A percentile compares a stretch with the other conserved stretches of the same genome.
Conservation (phyloP, 2,113 vertebrate genomes). For the Arvicanthis niloticus region DNA sequence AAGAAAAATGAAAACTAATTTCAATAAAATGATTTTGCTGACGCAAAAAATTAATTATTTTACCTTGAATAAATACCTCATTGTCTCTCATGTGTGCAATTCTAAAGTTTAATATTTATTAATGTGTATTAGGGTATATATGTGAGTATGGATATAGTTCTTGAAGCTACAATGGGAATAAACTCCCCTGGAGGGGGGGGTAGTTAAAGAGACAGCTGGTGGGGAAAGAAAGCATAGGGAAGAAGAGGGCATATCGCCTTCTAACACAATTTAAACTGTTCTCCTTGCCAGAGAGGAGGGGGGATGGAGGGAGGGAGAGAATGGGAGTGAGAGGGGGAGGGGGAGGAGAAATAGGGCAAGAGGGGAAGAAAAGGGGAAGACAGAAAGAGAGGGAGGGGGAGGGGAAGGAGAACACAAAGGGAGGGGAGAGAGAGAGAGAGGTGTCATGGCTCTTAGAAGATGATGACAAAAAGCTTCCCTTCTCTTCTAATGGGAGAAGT, state of each 20-base stretch:
- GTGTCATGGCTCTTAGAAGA: background rate
- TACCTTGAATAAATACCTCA: background rate
- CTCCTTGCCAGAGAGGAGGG: fast-evolving
- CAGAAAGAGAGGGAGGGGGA: fast-evolving
- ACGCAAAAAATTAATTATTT: background rate
- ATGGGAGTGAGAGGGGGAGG: no score
- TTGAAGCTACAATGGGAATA: background rate
- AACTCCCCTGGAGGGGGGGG: no score
- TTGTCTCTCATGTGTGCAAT: background rate
- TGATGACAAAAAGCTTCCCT: background rate
- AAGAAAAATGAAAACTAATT: background rate
- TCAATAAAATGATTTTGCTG: background rate
- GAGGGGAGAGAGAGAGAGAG: background rate
- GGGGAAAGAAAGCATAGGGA: background rate
- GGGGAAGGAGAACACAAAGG: fast-evolving
- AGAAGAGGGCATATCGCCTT: background rate
- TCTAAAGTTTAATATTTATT: background rate
- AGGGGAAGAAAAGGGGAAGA: no score
- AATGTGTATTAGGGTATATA: background rate
- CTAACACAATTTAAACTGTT: background rate
- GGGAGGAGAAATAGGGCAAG: fast-evolving
- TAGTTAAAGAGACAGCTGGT: background rate
- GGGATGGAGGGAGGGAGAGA: fast-evolving
- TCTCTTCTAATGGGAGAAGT: background rate
- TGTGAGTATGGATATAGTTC: background rate